These are phyloP conservation scores for Prolemur simus DNA, from an alignment of 2,113 vertebrate genomes.

Conservation along the genomic window DNA sequence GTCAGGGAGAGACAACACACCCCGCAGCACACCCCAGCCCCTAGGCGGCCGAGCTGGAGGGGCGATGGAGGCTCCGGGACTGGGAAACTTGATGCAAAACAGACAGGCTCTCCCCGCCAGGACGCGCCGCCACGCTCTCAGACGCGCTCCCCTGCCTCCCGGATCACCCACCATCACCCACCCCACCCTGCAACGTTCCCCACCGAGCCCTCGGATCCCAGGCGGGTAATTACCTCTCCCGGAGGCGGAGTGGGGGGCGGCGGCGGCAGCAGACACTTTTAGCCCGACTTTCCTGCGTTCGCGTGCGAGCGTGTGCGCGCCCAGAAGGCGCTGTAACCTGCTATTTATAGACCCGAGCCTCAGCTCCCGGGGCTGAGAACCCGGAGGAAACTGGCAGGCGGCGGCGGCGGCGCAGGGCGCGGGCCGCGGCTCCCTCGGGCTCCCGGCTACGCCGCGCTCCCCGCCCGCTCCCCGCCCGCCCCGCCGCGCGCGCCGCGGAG, in stretches of 20 bases:
- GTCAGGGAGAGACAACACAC: neutral
- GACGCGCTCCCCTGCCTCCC: neutral
- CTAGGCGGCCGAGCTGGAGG: neutral
- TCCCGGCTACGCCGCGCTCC: constrained; percentile 7
- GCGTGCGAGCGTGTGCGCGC: constrained; percentile 33
- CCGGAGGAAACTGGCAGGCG: constrained; percentile 41
- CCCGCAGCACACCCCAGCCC: neutral
- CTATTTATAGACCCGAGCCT: constrained; percentile 84
- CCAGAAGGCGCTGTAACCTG: constrained; percentile 60
- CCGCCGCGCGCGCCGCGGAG: constrained; percentile 54
- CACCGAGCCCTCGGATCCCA: neutral
- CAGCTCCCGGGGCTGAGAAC: constrained; percentile 50
- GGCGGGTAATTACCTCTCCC: constrained; percentile 69
- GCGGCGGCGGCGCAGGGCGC: constrained; percentile 16
- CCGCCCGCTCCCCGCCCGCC: neutral
- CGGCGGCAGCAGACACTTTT: constrained; percentile 64
- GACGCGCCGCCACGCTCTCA: neutral
- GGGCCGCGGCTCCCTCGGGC: neutral
- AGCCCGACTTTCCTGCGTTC: constrained; percentile 57
- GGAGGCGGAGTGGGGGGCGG: constrained; percentile 57
- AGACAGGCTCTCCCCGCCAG: neutral
- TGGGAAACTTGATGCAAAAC: constrained; percentile 65
- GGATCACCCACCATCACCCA: neutral
- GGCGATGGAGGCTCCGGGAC: neutral
- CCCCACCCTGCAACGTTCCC: neutral